Evolutionary conservation across 1,140 invertebrate species (phyloP).

Genomic region (Neodiprion lecontei): DNA sequence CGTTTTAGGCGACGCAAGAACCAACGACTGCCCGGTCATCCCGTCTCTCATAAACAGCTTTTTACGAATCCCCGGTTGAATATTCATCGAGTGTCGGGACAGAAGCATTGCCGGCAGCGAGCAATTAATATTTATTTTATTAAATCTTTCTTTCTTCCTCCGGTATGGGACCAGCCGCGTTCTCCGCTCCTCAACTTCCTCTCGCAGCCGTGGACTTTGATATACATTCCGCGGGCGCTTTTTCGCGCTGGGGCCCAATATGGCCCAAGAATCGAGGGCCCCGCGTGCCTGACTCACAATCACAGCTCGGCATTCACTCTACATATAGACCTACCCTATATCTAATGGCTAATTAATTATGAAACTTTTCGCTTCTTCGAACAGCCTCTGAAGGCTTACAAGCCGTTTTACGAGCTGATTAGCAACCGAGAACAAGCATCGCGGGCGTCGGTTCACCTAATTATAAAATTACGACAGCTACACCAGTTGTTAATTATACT

Average conservation of each 20-base stretch:
- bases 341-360: slow-evolving; percentile 6
- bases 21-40: not conserved
- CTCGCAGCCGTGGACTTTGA: not conserved
- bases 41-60: slow-evolving; percentile 4
- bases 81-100: slow-evolving; percentile 1
- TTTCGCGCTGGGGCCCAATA: not conserved
- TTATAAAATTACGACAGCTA: not conserved
- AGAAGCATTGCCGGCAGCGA: not conserved
- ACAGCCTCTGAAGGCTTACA: not conserved
- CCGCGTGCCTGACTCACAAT: not conserved
- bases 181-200: not conserved
- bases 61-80: slow-evolving; percentile 1
- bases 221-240: not conserved
- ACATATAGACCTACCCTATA: not conserved
- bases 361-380: not conserved
- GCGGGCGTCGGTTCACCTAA: not conserved
- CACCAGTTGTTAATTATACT: not conserved
- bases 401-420: not conserved
- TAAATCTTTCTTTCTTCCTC: not conserved
- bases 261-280: not conserved
- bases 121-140: slow-evolving; percentile 5
- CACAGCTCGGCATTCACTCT: too few species aligned
- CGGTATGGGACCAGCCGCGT: not conserved
- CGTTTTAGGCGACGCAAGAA: not conserved
- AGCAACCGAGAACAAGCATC: not conserved